Evolutionary conservation across 2,113 vertebrate species (phyloP).

Genomic region (Plotosus lineatus): DNA sequence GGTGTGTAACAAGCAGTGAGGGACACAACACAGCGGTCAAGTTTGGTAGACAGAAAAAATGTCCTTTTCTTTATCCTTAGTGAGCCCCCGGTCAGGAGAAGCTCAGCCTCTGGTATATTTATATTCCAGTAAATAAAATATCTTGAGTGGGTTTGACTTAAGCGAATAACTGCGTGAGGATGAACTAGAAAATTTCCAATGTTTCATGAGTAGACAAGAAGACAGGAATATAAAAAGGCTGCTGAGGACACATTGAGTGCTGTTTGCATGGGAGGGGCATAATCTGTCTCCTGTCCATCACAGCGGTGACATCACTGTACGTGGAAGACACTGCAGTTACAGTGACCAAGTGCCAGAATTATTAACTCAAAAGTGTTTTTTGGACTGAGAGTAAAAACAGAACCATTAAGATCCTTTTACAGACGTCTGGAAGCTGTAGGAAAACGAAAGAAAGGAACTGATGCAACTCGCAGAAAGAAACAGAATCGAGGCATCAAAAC

Average conservation of each 20-base stretch:
- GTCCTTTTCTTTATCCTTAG: background rate
- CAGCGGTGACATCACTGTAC: too few species aligned
- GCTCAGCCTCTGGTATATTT: background rate
- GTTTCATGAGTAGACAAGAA: background rate
- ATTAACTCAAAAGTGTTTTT: too few species aligned
- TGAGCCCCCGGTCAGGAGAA: background rate
- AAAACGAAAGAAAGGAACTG: too few species aligned
- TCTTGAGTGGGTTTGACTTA: background rate
- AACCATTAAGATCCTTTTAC: too few species aligned
- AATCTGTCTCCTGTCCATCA: background rate
- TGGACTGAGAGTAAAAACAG: too few species aligned
- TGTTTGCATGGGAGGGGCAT: background rate
- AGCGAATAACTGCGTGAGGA: background rate
- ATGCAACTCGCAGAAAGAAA: too few species aligned
- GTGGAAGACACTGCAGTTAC: too few species aligned
- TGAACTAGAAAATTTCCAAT: background rate
- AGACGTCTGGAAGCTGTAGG: too few species aligned
- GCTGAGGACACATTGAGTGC: too few species aligned
- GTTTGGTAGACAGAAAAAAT: background rate
- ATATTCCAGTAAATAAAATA: background rate
- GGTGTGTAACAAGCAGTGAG: background rate
- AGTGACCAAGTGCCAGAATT: too few species aligned
- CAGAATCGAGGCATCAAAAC: too few species aligned
- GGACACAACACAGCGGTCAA: background rate
- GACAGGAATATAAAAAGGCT: background rate